Base-by-base conservation (phyloP, 64 coral and sea anemone genomes). In the Montipora foliosa region DNA sequence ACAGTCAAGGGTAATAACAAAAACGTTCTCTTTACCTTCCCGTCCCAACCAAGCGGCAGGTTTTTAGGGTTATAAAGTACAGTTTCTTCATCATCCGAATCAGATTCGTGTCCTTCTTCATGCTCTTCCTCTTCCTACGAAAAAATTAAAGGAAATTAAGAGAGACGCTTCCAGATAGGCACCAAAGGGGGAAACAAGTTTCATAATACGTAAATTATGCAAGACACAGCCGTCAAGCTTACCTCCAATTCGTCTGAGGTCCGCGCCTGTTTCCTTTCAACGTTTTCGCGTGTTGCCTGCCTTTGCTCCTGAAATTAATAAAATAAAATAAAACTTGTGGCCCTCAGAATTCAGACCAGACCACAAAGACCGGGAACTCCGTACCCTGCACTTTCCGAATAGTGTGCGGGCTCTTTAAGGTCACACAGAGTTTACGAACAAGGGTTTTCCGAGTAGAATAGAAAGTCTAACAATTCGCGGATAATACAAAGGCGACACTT, bases 31-130 rank as follows among this genome's bases (percentile, higher is more conserved):
- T 17, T 16, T 94, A 99, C 98, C 94, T 99, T 99, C 64, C 98
- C 98, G 48, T 99, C 98, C 98, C 98, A 99, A 24, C 98, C 98
- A 0, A 99, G 87, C 44, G 98, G 98, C 24, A 99, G 90, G 77
- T 99, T 99, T 88, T 99, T 99, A 7, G 98, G 98, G 81, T 99
- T 99, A 81, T 99, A 99, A 61, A 99, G 81, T 47, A 99, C 98
- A 69, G 95, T 99, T 90, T 99, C 98, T 90, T 99, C 98, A 76
- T 99, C 98, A 67, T 99, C 98, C 47, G 98, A 99, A 76, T 99
- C 98, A 5, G 98, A 96, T 51, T 99, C 98, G 44, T 96, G 90
- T 0, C 92, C 95, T 70, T 96, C 98, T 62, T 99, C 98, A 16
- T 99, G 92, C 46, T 94, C 92, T 74, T 99, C 98, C 77, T 99